A percentile compares a stretch with the other conserved stretches of the same genome.
phyloP scores from a whole-genome alignment of 2,113 vertebrate genomes.

The Tragelaphus strepsiceros region DNA sequence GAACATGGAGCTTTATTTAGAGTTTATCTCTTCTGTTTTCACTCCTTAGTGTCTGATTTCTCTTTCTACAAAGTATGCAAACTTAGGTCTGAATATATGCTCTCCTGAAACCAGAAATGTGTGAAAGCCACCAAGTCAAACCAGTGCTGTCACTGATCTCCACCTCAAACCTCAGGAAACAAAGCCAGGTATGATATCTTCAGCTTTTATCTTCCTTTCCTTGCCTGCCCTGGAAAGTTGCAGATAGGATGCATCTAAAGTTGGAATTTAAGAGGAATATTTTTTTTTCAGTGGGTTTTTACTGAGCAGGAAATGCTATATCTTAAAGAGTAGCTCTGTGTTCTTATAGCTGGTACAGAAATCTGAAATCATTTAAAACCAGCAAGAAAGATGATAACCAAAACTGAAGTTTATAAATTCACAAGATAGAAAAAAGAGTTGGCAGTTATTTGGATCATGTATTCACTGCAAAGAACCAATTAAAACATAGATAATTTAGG shows the following conservation, averaged over 20 bases:
- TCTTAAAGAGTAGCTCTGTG: no score
- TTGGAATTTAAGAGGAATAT: constrained; percentile 21
- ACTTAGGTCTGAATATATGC: not conserved
- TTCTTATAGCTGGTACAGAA: no score
- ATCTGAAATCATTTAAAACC: no score
- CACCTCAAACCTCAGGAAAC: constrained; percentile 4
- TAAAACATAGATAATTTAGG: constrained; percentile 15
- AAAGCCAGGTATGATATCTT: not conserved
- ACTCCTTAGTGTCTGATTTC: not conserved
- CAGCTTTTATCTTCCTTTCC: constrained; percentile 8
- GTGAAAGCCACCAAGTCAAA: not conserved
- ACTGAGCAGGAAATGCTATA: no score
- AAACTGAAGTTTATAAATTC: constrained; percentile 24
- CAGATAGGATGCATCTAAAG: constrained; percentile 36
- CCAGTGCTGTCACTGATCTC: not conserved
- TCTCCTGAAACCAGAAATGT: not conserved
- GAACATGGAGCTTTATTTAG: not conserved
- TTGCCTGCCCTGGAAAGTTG: not conserved
- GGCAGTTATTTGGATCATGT: not conserved
- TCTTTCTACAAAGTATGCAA: not conserved
- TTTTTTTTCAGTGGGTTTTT: not conserved
- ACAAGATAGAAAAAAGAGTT: constrained; percentile 19
- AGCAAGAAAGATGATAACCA: not conserved
- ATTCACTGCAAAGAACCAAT: constrained; percentile 26
- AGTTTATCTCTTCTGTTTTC: not conserved